These are phyloP conservation scores for Thryonomys swinderianus DNA, from an alignment of 2,113 vertebrate species.

Conservation along the genomic window DNA sequence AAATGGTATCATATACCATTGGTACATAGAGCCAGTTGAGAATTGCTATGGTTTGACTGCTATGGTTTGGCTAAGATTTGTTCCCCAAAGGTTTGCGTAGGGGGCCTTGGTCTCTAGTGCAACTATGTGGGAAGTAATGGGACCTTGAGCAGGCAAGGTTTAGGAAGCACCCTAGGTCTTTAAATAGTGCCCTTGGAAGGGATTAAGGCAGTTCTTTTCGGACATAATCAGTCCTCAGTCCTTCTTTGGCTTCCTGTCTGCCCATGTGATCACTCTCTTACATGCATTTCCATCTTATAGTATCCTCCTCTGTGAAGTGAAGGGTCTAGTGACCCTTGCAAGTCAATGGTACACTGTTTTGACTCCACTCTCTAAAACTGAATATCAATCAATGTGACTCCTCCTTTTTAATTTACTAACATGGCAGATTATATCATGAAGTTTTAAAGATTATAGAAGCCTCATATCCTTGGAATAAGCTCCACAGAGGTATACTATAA, in stretches of 20 bases:
- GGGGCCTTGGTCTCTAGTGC: neutral
- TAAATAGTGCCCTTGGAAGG: neutral
- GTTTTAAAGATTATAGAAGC: neutral
- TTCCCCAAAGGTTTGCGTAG: neutral
- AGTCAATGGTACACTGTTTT: neutral
- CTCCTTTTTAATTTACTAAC: neutral
- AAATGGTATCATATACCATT: neutral
- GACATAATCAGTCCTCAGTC: neutral
- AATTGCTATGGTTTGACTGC: neutral
- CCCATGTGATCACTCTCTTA: too few relatives aligned
- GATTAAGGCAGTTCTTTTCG: neutral
- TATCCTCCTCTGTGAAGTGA: neutral
- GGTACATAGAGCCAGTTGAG: neutral
- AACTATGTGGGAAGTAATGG: neutral
- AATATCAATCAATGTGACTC: neutral
- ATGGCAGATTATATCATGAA: neutral
- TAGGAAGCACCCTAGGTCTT: neutral
- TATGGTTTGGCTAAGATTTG: neutral
- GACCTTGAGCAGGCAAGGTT: neutral
- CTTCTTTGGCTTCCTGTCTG: neutral
- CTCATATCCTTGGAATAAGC: neutral
- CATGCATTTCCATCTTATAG: too few relatives aligned
- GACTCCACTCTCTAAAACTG: neutral
- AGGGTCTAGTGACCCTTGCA: too few relatives aligned
- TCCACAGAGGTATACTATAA: neutral